Evolutionary conservation across 2,113 vertebrate genomes (phyloP), one percentile per base, ranked within the genome.

Genomic region (Monopterus albus): DNA sequence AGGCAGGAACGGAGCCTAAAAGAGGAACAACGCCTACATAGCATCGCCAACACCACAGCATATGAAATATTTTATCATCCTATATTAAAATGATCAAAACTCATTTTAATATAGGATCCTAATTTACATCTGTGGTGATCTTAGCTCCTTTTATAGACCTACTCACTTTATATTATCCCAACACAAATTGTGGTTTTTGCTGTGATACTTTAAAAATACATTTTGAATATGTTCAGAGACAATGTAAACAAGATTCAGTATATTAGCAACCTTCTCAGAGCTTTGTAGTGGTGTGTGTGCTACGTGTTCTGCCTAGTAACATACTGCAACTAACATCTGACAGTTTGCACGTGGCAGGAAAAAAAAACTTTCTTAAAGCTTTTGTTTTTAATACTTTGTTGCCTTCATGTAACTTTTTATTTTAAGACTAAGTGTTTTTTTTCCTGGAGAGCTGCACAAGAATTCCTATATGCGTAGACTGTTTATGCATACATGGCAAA

Each of bases 1-100:
- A 94, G 15, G 91, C 83, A 77, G 93, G 93, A 58, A 94, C 94
- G 26, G 93, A 93, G 72, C 92, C 94, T 94, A 76, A 57, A 67
- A 77, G 78, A 60, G 83, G 61, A 79, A 80, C 50, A 82, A 40
- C 47, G 78, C 47, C 84, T 64, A 36, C 29, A 51, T 65, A 6
- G 33, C 46, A 78, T 75, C 72, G 64, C 45, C 46, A 26, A 26
- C 9, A 7, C 12, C n/a, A 7, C 29, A 31, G 29, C 1, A 59
- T n/a, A n/a, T n/a, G n/a, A n/a, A 15, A 49, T 40, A 17, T 15
- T 14, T 31, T 1, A 80, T 23, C 15, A 58, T 28, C 13, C n/a
- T n/a, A 31, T 31, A 31, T 31, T 31, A 31, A 31, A 7, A 31
- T 1, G 29, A 5, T 31, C 29, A 31, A 63, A 6, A 26, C n/a